Evolutionary conservation across 2,113 vertebrate species (phyloP).

Genomic region (Orthonyx spaldingii): DNA sequence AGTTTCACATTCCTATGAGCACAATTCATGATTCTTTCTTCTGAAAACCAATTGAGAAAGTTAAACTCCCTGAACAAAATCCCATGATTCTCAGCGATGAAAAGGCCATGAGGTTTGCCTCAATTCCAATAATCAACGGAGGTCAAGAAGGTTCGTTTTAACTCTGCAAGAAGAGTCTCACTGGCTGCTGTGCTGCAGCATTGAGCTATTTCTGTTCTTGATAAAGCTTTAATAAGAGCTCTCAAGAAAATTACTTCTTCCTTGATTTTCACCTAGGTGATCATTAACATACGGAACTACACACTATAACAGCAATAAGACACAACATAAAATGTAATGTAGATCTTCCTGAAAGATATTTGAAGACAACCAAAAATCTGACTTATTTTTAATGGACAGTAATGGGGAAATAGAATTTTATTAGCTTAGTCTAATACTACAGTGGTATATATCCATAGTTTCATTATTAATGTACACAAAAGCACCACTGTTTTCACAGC

Average conservation of each 20-base stretch:
- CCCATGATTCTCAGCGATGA: background rate
- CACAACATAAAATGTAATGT: background rate
- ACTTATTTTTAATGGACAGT: background rate
- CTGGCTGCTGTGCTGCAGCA: background rate
- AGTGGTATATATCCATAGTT: background rate
- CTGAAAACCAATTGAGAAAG: background rate
- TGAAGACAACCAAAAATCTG: background rate
- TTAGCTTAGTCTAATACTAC: background rate
- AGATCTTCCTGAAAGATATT: background rate
- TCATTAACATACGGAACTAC: background rate
- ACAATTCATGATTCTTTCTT: background rate
- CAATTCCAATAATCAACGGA: constrained; percentile 1
- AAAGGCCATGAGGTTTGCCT: background rate
- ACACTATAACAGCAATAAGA: background rate
- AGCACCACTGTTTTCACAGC: background rate
- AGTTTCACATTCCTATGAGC: background rate
- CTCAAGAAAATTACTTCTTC: background rate
- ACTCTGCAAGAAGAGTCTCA: background rate
- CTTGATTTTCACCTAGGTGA: background rate
- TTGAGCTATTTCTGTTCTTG: background rate
- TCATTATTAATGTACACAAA: background rate
- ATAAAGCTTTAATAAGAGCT: background rate
- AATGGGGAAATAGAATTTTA: background rate
- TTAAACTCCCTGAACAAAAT: background rate
- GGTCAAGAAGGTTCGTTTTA: background rate